Evolutionary conservation across 2,113 vertebrate genomes (phyloP).

Genomic region (Bubalus kerabau): DNA sequence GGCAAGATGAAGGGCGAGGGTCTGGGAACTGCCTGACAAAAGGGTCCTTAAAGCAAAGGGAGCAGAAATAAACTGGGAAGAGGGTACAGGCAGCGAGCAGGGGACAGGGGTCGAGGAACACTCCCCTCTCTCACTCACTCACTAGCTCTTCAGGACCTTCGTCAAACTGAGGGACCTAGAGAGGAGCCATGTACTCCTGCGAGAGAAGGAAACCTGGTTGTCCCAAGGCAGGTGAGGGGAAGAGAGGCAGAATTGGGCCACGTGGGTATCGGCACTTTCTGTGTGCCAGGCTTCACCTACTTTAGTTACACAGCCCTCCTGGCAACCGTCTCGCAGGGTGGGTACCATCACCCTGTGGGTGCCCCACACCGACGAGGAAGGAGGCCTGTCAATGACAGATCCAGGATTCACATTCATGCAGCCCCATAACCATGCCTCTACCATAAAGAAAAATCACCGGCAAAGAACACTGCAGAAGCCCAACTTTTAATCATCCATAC

Average conservation of each 20-base stretch:
- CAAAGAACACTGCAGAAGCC: not conserved
- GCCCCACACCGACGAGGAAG: not conserved
- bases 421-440: not conserved
- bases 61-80: not conserved
- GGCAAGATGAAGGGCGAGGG: not conserved
- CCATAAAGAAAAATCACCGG: not conserved
- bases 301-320: not conserved
- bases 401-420: not conserved
- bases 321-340: not conserved
- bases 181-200: not conserved
- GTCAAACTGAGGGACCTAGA: not conserved
- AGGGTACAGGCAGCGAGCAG: not conserved
- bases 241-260: not conserved
- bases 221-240: not conserved
- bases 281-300: not conserved
- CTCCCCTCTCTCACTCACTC: not conserved
- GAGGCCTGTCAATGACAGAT: not conserved
- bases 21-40: not conserved
- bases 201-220: not conserved
- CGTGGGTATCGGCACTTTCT: not conserved
- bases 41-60: not conserved
- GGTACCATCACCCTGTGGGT: not conserved
- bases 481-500: not conserved
- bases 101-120: not conserved
- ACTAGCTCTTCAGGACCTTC: not conserved